Conservation (phyloP, 2,113 vertebrate species). For the Epinephelus cyanopodus region DNA sequence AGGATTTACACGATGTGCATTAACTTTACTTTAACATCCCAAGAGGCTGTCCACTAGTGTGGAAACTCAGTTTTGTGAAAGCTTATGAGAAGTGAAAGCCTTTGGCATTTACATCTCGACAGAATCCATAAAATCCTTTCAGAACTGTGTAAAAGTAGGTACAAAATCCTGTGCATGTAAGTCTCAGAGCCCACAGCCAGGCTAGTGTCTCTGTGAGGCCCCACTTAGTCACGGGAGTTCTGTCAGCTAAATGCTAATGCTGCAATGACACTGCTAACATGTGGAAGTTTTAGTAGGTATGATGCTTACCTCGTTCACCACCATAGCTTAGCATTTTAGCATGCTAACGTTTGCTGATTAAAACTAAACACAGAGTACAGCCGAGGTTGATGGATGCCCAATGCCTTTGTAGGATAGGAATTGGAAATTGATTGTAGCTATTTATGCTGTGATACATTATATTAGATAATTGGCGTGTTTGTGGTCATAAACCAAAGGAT, state of each 20-base stretch:
- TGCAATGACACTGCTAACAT: too few species aligned
- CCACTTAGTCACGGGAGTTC: neutral
- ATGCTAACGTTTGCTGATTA: neutral
- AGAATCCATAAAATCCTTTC: slow-evolving; percentile 1
- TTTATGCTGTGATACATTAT: too few species aligned
- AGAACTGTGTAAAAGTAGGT: neutral
- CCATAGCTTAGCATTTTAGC: neutral
- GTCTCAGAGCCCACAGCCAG: neutral
- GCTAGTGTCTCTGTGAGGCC: neutral
- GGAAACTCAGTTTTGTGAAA: neutral
- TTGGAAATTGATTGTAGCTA: too few species aligned
- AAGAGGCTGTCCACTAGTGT: neutral
- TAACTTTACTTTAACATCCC: neutral
- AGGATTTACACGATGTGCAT: neutral
- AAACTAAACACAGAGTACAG: neutral
- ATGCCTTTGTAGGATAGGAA: too few species aligned
- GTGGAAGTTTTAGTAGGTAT: too few species aligned
- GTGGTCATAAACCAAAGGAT: neutral
- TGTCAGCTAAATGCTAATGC: neutral
- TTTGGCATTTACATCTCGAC: neutral
- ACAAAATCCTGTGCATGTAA: neutral
- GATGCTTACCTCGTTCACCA: neutral
- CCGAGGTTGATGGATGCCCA: neutral
- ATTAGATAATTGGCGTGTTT: neutral
- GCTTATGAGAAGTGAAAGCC: neutral